phyloP scores from a whole-genome alignment of 2,888 invertebrate genomes.

The Caenorhabditis becei region DNA sequence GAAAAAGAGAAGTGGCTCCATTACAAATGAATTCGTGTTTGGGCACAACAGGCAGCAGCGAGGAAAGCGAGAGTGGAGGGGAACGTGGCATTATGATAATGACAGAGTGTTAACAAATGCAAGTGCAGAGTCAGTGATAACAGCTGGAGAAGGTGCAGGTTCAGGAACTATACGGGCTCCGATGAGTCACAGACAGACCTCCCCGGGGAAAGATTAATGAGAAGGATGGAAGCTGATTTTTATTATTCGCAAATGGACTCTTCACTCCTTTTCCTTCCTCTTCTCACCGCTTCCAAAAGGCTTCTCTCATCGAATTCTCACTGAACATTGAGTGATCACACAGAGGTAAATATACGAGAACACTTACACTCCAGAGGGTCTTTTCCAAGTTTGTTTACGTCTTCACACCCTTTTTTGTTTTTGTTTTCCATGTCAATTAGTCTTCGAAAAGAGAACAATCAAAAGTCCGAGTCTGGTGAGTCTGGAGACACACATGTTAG shows the following conservation, averaged over 20 bases:
- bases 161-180: neutral
- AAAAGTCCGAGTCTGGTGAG: too few species aligned
- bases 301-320: neutral
- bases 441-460: too few species aligned
- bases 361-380: too few species aligned
- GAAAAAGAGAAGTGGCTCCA: constrained; percentile 8
- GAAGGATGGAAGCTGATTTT: neutral
- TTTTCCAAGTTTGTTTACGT: too few species aligned
- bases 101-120: neutral
- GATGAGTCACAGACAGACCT: neutral
- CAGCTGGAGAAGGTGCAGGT: neutral
- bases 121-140: constrained; percentile 4
- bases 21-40: constrained; percentile 7
- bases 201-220: neutral
- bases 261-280: neutral
- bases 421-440: too few species aligned
- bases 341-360: neutral
- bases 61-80: neutral
- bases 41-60: neutral
- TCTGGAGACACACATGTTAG: too few species aligned
- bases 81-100: constrained; percentile 7
- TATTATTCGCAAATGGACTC: neutral
- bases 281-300: neutral
- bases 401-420: too few species aligned
- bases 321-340: neutral